Evolutionary conservation across 2,113 vertebrate genomes (phyloP).

Genomic region (Lampris incognitus): DNA sequence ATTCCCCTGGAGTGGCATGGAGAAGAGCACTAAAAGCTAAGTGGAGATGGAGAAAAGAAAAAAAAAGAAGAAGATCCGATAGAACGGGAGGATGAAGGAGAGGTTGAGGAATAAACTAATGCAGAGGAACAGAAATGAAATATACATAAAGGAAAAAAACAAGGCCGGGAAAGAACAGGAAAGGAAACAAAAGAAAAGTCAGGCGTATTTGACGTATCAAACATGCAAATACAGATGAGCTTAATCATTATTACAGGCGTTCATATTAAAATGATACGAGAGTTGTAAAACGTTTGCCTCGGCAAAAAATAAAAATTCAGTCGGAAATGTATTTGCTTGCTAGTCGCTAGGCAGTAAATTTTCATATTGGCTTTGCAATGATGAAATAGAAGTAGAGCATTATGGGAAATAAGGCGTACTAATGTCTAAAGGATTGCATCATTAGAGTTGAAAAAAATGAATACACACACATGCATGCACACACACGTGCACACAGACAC

Average conservation of each 20-base stretch:
- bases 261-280: neutral
- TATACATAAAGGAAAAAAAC: neutral
- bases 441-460: neutral
- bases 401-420: neutral
- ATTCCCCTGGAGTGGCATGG: conserved; percentile 75
- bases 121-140: conserved; percentile 1
- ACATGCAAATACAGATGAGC: too few species aligned
- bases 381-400: neutral
- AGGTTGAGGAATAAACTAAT: conserved; percentile 20
- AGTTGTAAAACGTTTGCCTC: neutral
- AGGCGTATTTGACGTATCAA: too few species aligned
- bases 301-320: neutral
- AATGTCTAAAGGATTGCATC: neutral
- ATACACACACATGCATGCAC: neutral
- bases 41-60: conserved; percentile 69
- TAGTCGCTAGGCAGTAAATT: neutral
- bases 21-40: conserved; percentile 82
- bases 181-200: neutral
- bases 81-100: conserved; percentile 62
- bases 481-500: too few species aligned
- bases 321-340: neutral
- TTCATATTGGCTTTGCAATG: neutral
- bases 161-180: neutral
- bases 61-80: conserved; percentile 34
- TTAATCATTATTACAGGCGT: neutral